Percentiles rank a stretch among this genome's conserved stretches.
These are phyloP conservation scores for Perdita meconis DNA, from an alignment of 2,888 invertebrate species.

Conservation along the genomic window DNA sequence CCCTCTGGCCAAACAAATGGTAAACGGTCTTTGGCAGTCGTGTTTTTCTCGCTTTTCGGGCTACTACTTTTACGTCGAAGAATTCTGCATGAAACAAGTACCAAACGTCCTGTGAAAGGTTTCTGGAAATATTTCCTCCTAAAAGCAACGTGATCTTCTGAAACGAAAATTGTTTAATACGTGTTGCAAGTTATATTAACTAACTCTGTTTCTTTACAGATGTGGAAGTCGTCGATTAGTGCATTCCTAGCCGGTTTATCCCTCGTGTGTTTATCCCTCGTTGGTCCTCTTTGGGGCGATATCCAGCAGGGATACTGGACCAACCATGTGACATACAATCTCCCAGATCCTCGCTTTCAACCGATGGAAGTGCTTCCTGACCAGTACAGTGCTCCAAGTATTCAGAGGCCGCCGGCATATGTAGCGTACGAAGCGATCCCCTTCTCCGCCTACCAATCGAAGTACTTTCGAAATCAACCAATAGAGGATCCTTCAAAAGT, in stretches of 20 bases:
- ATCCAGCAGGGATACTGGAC: constrained; percentile 30
- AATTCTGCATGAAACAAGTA: constrained; percentile 7
- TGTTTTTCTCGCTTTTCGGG: not conserved
- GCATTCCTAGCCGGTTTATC: constrained; percentile 45
- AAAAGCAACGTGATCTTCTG: not conserved
- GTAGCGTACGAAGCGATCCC: not conserved
- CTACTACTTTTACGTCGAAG: not conserved
- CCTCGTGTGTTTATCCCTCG: constrained; percentile 45
- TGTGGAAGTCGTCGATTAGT: constrained; percentile 53
- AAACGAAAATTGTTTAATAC: not conserved
- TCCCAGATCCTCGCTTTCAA: not conserved
- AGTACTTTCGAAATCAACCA: not conserved
- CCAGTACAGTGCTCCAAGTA: not conserved
- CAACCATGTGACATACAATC: constrained; percentile 6
- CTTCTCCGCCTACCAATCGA: not conserved
- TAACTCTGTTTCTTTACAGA: constrained; percentile 60
- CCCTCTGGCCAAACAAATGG: constrained; percentile 17
- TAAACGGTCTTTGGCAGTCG: not conserved
- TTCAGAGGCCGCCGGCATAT: not conserved
- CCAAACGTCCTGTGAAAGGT: not conserved
- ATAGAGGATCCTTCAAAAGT: not conserved
- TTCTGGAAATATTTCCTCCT: not conserved
- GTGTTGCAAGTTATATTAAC: not conserved
- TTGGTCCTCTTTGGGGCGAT: constrained; percentile 46
- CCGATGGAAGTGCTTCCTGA: not conserved